Conservation (phyloP, 37 sponge, comb jelly and placozoan species). For the Beroe ovata region DNA sequence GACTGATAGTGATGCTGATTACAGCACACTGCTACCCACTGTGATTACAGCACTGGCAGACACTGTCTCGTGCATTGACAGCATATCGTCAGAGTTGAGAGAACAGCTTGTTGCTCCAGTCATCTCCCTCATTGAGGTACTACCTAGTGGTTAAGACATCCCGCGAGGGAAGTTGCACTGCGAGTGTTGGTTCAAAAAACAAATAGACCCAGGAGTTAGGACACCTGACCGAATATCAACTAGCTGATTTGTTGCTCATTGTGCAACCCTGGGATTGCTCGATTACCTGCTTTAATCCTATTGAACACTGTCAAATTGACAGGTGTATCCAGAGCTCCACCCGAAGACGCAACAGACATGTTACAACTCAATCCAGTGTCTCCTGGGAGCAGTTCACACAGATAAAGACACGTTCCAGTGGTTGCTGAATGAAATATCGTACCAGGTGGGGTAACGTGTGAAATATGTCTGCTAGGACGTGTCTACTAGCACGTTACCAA, state of each 20-base stretch:
- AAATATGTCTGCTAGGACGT: too few relatives aligned
- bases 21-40: conserved; percentile 49
- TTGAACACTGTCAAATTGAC: too few relatives aligned
- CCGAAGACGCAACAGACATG: neutral
- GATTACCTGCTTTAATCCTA: too few relatives aligned
- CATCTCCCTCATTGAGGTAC: conserved; percentile 37
- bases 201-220: too few relatives aligned
- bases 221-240: too few relatives aligned
- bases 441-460: conserved; percentile 38
- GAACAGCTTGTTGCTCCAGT: conserved; percentile 2
- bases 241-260: too few relatives aligned
- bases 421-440: conserved; percentile 35
- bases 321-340: conserved; percentile 33
- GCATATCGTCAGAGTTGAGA: conserved; percentile 26
- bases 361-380: conserved; percentile 3
- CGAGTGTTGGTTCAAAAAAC: too few relatives aligned
- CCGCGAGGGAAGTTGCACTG: too few relatives aligned
- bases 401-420: conserved; percentile 41
- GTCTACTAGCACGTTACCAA: too few relatives aligned
- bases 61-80: neutral
- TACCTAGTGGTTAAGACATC: too few relatives aligned
- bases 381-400: neutral
- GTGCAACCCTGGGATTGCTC: too few relatives aligned
- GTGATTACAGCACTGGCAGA: conserved; percentile 28
- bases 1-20: conserved; percentile 40